Percentiles rank a stretch among this genome's conserved stretches.
Conservation (phyloP, 2,888 invertebrate genomes). For the Nomada hirtipes region DNA sequence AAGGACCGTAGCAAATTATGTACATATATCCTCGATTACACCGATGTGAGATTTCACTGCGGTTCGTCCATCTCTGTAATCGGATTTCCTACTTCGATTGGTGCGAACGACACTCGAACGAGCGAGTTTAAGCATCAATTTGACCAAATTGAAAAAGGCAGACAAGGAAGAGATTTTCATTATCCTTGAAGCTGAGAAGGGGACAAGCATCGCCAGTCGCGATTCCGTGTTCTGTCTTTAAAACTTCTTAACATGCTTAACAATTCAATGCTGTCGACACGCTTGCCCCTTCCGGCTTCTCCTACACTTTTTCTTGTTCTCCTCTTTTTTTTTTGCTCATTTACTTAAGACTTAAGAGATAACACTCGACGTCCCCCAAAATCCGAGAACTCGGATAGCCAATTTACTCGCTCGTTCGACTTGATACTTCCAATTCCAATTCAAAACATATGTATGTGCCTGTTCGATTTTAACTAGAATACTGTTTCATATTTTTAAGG, state of each 20-base stretch:
- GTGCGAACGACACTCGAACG: constrained; percentile 24
- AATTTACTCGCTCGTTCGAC: constrained; percentile 25
- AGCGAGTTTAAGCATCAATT: constrained; percentile 54
- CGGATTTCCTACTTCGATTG: constrained; percentile 61
- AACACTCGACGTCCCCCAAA: constrained; percentile 6
- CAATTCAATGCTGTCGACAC: constrained; percentile 42
- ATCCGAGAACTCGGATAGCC: neutral
- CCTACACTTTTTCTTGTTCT: neutral
- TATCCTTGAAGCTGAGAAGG: constrained; percentile 11
- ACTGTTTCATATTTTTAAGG: constrained; percentile 34
- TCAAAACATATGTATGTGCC: too few species aligned
- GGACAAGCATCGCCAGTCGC: constrained; percentile 12
- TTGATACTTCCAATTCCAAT: constrained; percentile 29
- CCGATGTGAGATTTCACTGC: constrained; percentile 17
- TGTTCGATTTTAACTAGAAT: neutral
- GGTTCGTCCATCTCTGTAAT: constrained; percentile 57
- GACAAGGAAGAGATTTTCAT: constrained; percentile 53
- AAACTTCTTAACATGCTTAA: constrained; percentile 64
- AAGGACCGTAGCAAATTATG: neutral
- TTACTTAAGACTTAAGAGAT: constrained; percentile 1
- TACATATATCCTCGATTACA: constrained; percentile 3
- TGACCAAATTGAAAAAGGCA: constrained; percentile 43
- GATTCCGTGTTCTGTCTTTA: constrained; percentile 30
- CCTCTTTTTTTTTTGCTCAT: neutral
- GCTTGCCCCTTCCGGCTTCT: neutral